phyloP scores from a whole-genome alignment of 2,113 vertebrate genomes.

The Clarias batrachus region DNA sequence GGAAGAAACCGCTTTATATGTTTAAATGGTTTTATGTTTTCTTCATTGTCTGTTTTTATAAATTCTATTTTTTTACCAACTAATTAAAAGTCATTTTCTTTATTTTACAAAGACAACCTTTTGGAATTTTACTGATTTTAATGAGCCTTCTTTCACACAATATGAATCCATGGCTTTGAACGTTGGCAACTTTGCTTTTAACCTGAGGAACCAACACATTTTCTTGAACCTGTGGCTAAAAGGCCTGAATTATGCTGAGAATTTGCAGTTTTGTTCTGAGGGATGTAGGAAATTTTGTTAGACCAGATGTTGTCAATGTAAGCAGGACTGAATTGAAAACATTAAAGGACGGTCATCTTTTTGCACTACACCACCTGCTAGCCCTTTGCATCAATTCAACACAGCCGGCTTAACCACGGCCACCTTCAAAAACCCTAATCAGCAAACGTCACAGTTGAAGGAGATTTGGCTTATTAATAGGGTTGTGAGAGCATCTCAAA shows the following conservation, averaged over 20 bases:
- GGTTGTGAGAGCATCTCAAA: not conserved
- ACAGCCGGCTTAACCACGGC: not conserved
- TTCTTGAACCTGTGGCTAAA: not conserved
- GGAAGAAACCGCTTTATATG: constrained; percentile 40
- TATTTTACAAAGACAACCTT: constrained; percentile 27
- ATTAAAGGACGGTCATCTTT: not conserved
- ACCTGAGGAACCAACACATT: not conserved
- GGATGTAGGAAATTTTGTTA: not conserved
- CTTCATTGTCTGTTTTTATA: constrained; percentile 38
- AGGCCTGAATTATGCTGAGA: not conserved
- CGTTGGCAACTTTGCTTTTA: not conserved
- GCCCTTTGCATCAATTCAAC: not conserved
- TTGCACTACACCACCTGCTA: not conserved
- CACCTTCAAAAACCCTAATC: not conserved
- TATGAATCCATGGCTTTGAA: not conserved
- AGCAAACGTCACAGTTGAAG: not conserved
- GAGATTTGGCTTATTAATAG: not conserved
- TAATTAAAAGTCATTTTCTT: constrained; percentile 54
- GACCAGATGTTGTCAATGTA: not conserved
- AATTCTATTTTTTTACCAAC: constrained; percentile 56
- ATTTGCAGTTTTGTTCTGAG: not conserved
- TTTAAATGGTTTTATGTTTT: constrained; percentile 50
- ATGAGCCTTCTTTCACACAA: not conserved
- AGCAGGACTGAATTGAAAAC: not conserved
- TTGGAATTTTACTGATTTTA: constrained; percentile 9